A percentile compares a stretch with the other conserved stretches of the same genome.
These are phyloP conservation scores for Euphonia xanthogaster DNA, from an alignment of 2,797 vertebrate species.

Conservation along the genomic window DNA sequence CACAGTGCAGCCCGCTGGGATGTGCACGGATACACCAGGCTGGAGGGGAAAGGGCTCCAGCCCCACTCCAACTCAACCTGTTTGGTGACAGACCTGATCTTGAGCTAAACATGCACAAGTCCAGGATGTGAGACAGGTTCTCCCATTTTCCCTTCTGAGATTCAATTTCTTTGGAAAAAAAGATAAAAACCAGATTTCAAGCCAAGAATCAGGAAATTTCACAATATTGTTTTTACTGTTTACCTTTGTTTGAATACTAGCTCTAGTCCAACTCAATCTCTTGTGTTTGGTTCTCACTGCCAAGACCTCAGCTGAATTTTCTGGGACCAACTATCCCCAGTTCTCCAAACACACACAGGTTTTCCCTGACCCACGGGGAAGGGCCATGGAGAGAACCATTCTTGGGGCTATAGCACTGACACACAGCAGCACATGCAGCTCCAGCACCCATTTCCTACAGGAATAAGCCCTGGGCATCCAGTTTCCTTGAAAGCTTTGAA, in stretches of 20 bases:
- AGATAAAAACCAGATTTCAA: neutral
- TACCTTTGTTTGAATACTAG: neutral
- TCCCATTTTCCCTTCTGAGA: neutral
- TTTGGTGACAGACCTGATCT: neutral
- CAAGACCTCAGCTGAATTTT: neutral
- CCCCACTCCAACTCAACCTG: neutral
- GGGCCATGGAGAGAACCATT: neutral
- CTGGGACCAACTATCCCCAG: neutral
- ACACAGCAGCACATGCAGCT: neutral
- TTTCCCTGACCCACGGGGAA: neutral
- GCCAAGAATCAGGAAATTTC: neutral
- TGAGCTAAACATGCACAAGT: neutral
- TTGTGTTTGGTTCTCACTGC: neutral
- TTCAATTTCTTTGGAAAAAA: neutral
- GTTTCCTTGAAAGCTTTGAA: neutral
- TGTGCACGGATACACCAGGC: rapidly evolving
- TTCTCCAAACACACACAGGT: neutral
- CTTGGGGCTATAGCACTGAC: neutral
- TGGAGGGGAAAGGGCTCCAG: neutral
- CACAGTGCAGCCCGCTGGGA: neutral
- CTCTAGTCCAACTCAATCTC: neutral
- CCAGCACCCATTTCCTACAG: neutral
- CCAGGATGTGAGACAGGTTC: neutral
- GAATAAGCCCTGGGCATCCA: neutral
- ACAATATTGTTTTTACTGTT: neutral